These are phyloP conservation scores for Drosophila micromelanica DNA, from an alignment of 1,140 invertebrate species.

Conservation along the genomic window DNA sequence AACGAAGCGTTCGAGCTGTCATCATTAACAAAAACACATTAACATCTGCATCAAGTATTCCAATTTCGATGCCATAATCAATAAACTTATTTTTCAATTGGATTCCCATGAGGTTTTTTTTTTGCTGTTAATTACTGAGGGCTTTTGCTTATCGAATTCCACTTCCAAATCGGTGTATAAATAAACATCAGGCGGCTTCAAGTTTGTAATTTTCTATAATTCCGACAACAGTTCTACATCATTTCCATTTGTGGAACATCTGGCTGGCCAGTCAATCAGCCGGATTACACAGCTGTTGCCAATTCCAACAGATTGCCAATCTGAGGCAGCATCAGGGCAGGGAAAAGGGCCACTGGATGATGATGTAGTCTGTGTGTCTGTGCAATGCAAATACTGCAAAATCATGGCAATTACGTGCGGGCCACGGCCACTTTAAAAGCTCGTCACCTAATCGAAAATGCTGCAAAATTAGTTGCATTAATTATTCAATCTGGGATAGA, in stretches of 20 bases:
- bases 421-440: constrained; percentile 17
- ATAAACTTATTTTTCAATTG: constrained; percentile 7
- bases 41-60: constrained; percentile 13
- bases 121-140: constrained; percentile 26
- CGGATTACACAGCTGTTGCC: constrained; percentile 15
- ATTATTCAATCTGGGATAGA: constrained; percentile 52
- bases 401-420: constrained; percentile 72
- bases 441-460: constrained; percentile 35
- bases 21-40: constrained; percentile 28
- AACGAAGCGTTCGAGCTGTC: constrained; percentile 52
- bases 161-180: constrained; percentile 33
- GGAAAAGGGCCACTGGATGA: constrained; percentile 43
- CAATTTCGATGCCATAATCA: not conserved
- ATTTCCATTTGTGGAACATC: constrained; percentile 25
- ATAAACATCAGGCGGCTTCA: constrained; percentile 38
- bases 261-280: constrained; percentile 2
- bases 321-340: not conserved
- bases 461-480: constrained; percentile 66
- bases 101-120: constrained; percentile 62
- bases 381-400: constrained; percentile 64
- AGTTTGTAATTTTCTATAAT: constrained; percentile 31
- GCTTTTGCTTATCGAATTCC: constrained; percentile 2
- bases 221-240: constrained; percentile 11
- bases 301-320: constrained; percentile 4
- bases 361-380: not conserved